Percentiles rank a stretch among this genome's conserved stretches.
These are phyloP conservation scores for Ictinia mississippiensis DNA, from an alignment of 2,797 vertebrate genomes.

Conservation along the genomic window DNA sequence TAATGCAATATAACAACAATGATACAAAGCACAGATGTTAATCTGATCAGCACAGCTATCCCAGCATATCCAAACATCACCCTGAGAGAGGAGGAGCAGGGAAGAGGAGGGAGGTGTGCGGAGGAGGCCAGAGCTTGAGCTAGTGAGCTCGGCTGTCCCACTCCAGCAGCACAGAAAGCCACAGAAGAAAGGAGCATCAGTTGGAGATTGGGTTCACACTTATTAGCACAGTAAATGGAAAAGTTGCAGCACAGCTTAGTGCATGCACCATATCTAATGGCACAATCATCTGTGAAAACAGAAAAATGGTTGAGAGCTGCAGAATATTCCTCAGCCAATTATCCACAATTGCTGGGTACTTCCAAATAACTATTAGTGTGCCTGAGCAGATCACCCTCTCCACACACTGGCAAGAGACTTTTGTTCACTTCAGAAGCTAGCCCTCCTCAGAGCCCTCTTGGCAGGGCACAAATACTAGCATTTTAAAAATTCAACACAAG, in stretches of 20 bases:
- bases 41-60: neutral
- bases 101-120: accelerated
- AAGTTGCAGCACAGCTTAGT: constrained; percentile 25
- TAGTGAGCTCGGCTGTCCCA: neutral
- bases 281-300: constrained; percentile 52
- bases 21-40: neutral
- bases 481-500: neutral
- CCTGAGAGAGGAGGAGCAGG: neutral
- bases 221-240: constrained; percentile 21
- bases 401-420: neutral
- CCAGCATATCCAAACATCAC: neutral
- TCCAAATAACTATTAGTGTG: neutral
- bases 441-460: neutral
- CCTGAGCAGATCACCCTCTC: neutral
- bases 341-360: neutral
- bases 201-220: neutral
- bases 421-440: neutral
- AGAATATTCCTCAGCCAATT: constrained; percentile 46
- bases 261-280: constrained; percentile 45
- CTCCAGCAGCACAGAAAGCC: neutral
- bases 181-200: neutral
- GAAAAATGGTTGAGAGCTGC: constrained; percentile 26
- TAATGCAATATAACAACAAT: neutral
- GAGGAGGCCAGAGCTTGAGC: accelerated
- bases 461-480: neutral